Base-by-base conservation (phyloP, 2,113 vertebrate species). In the Suncus etruscus region DNA sequence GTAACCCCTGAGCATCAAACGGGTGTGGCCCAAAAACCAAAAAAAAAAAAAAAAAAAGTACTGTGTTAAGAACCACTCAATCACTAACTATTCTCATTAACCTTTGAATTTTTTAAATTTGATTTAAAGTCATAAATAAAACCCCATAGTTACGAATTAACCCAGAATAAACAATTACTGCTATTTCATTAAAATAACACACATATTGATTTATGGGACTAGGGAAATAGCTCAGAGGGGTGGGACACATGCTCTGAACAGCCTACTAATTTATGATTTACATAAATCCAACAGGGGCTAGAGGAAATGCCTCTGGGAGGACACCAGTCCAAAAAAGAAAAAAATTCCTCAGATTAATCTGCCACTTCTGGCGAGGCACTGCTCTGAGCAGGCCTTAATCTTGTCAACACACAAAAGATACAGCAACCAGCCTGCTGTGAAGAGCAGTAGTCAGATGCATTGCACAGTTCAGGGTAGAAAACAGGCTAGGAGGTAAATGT, bases 41-140 rank as follows among this genome's bases (percentile, higher is more conserved):
- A n/a, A n/a, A n/a, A n/a, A n/a, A n/a, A n/a, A n/a, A n/a, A n/a
- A 66, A 90, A 83, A 79, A 32, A 93, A 66, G 16, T n/a, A 68
- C 16, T 50, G n/a, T 58, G 73, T 32, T 68, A 66, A 76, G 8
- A 11, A 79, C 14, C 68, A 25, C 8, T 31, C 48, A 58, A 75
- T 84, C 58, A 85, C n/a, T 12, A 90, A 32, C 78, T 45, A 24
- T 63, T 90, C 39, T 47, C 68, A 50, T 84, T 88, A 72, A 25
- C n/a, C 45, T 86, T 69, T 39, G 24, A 85, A 78, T 54, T 78
- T 73, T 90, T 92, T 31, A 54, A 75, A 83, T 29, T 86, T 32
- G 50, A 54, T 69, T 50, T 14, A 89, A 89, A 89, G 32, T 83
- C 63, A 66, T 84, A 8, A 79, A 61, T 63, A 85, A 74, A 47